These are phyloP conservation scores for Chitala chitala DNA, from an alignment of 2,113 vertebrate species.

Conservation along the genomic window DNA sequence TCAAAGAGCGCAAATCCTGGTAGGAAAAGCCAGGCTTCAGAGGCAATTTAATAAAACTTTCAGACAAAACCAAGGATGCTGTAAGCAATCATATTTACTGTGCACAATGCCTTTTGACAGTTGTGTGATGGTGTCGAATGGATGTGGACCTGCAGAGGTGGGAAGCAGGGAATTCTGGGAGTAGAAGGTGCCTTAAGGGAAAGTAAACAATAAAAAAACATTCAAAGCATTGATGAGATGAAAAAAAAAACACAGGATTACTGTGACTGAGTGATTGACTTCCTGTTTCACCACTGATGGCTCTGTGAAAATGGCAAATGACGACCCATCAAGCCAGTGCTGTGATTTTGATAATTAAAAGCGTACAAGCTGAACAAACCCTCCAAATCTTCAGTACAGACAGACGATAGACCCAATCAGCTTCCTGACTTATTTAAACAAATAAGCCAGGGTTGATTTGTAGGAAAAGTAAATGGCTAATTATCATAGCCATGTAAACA, in stretches of 20 bases:
- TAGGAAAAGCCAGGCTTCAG: slow-evolving; percentile 3
- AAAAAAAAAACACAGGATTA: not conserved
- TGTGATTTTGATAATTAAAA: slow-evolving; percentile 6
- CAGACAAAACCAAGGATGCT: not conserved
- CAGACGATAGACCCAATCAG: not conserved
- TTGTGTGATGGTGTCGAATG: not conserved
- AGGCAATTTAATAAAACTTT: slow-evolving; percentile 7
- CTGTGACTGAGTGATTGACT: not conserved
- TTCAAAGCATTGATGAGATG: not conserved
- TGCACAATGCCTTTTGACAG: slow-evolving; percentile 4
- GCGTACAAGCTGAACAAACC: not conserved
- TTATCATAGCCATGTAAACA: slow-evolving; percentile 15
- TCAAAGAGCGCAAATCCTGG: not conserved
- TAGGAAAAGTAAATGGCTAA: slow-evolving; percentile 1
- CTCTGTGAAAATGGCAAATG: not conserved
- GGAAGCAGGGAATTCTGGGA: not conserved
- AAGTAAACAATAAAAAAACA: not conserved
- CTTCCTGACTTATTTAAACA: not conserved
- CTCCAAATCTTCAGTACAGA: not conserved
- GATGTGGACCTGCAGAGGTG: not conserved
- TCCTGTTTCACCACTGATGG: not conserved
- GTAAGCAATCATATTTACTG: slow-evolving; percentile 9
- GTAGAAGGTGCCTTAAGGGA: not conserved
- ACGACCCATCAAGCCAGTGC: not conserved
- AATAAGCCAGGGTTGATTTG: not conserved